Percentiles rank a stretch among this genome's conserved stretches.
phyloP scores from a whole-genome alignment of 2,888 invertebrate species.

The Lordiphosa andalusiaca region DNA sequence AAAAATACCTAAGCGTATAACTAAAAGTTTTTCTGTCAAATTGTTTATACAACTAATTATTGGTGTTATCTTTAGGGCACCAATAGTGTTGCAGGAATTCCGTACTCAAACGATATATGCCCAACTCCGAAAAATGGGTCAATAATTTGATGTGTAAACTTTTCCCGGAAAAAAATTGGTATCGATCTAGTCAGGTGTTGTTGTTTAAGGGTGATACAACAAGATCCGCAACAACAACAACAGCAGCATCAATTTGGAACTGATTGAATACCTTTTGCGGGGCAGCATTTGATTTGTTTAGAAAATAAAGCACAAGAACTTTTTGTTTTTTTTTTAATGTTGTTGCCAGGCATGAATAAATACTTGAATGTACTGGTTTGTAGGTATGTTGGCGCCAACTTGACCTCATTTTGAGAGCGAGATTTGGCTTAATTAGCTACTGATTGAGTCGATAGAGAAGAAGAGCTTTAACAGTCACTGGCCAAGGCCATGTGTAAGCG shows the following conservation, averaged over 20 bases:
- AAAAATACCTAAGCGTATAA: no score
- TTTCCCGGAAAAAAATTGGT: slow-evolving; percentile 17
- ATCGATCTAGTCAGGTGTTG: slow-evolving; percentile 21
- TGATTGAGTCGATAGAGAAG: slow-evolving; percentile 42
- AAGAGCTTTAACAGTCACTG: slow-evolving; percentile 10
- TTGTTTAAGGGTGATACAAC: slow-evolving; percentile 18
- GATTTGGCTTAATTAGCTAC: slow-evolving; percentile 74
- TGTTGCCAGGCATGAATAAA: slow-evolving; percentile 17
- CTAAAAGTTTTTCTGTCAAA: no score
- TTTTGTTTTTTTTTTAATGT: slow-evolving; percentile 11
- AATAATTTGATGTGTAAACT: slow-evolving; percentile 57
- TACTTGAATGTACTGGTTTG: slow-evolving; percentile 25
- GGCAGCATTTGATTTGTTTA: slow-evolving; percentile 77
- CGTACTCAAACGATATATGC: no score
- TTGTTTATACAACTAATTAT: no score
- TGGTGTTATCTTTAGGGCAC: no score
- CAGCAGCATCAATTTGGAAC: slow-evolving; percentile 35
- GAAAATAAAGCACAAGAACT: slow-evolving; percentile 61
- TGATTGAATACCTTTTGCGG: slow-evolving; percentile 69
- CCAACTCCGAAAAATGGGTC: slow-evolving; percentile 37
- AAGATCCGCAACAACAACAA: slow-evolving; percentile 25
- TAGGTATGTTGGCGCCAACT: slow-evolving; percentile 69
- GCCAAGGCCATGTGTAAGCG: slow-evolving; percentile 25
- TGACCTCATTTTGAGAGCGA: slow-evolving; percentile 72
- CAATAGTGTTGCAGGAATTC: no score